Base-by-base conservation (phyloP, 2,888 invertebrate species). In the Hipparchia sbordonii region DNA sequence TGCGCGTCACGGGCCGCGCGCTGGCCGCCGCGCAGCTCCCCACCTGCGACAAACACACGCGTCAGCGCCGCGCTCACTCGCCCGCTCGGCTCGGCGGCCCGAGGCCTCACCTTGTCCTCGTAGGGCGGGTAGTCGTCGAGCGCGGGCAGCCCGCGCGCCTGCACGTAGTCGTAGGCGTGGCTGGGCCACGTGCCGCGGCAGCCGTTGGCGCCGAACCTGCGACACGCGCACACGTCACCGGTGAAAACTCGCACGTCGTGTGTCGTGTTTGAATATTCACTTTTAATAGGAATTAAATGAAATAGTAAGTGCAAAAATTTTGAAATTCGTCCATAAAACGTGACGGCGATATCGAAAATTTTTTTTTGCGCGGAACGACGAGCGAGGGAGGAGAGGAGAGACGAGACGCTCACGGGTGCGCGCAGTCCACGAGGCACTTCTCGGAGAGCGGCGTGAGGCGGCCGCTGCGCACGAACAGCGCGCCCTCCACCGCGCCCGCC, bases 381-480 rank as follows among this genome's bases (percentile, higher is more conserved):
- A 23, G 23, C 23, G 23, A 23, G 54, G 52, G 39, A n/a, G n/a
- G n/a, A 6, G 1, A n/a, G 56, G 4, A 2, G 56, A 9, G 8
- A 9, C 23, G 23, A 23, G 23, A 23, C 23, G 10, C 87, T 79
- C 48, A 90, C 89, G 85, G 84, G 9, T 84, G 82, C 4, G 86
- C 89, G 84, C 93, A 92, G 85, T 92, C 93, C 68, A 93, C 88
- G 76, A 93, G 87, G 76, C 80, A 79, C 82, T 92, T 91, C 80
- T 88, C 88, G 76, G 90, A 89, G 73, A 93, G 88, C 71, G 87
- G 79, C 78, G 88, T 87, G 70, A 92, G 87, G 67, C 81, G 82
- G 71, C 86, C 82, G 71, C 88, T 87, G 77, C 82, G 80, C 75
- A 83, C 78, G 83, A 86, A 91, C 79, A 91, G 84, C 74, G 92